Evolutionary conservation across 2,888 invertebrate species (phyloP), one percentile per base, ranked within the genome.

Genomic region (Zygothrica quintamaculata): DNA sequence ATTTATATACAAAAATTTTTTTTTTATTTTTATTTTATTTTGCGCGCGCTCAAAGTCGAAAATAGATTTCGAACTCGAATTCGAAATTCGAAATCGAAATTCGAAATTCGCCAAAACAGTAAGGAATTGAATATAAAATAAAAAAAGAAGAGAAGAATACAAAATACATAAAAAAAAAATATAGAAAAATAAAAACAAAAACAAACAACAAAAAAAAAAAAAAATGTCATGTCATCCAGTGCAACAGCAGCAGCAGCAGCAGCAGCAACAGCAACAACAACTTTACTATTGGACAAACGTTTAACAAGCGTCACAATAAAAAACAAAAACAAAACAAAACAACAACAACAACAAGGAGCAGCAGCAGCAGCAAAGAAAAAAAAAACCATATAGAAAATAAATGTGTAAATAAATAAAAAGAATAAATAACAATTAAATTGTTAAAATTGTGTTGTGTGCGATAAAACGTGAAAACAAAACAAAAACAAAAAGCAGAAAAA

Each of bases 401-500:
- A 65, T 73, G 67, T 84, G 67, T 84, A 86, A 79, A 80, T 73
- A 86, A 77, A 68, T 69, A 15, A 62, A n/a, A n/a, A n/a, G n/a
- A n/a, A n/a, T n/a, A n/a, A 48, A 65, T 53, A 86, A 87, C 84
- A 84, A 84, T 84, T 67, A 69, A 86, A 84, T 87, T 87, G 88
- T 84, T 84, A 69, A 67, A n/a, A 71, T 65, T 71, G 78, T 74
- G 75, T 84, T 68, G 71, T 71, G 84, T 62, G 55, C 58, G 39
- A 62, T 46, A 1, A 33, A 60, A 44, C 36, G 47, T 29, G 18
- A 48, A 31, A 59, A 44, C 51, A 55, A 13, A 40, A 31, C 26
- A 1, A 33, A 26, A 52, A 37, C 40, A 18, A 12, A 40, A 64
- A 22, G 40, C 55, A 43, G 22, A 51, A 46, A 47, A 55, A 59